Percentiles rank a stretch among this genome's conserved stretches.
These are phyloP conservation scores for Stegodyphus dumicola DNA, from an alignment of 1,140 invertebrate species.

Conservation along the genomic window DNA sequence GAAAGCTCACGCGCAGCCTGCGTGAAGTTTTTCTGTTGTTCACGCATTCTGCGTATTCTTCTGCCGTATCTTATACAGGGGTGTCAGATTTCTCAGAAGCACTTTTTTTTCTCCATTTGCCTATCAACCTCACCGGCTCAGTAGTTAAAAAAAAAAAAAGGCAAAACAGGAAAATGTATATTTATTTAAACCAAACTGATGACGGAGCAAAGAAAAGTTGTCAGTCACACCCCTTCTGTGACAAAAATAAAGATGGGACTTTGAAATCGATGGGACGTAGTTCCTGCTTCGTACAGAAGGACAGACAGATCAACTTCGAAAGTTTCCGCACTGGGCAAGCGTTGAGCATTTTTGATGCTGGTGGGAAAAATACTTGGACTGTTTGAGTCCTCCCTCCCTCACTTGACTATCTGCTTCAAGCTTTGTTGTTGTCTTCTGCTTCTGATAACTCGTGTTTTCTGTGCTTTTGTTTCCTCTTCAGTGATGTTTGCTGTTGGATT, in stretches of 20 bases:
- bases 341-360: background rate
- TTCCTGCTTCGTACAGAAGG: constrained; percentile 16
- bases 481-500: background rate
- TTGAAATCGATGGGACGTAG: constrained; percentile 41
- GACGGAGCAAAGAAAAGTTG: background rate
- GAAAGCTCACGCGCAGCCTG: constrained; percentile 14
- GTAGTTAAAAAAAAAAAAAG: background rate
- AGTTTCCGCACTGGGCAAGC: background rate
- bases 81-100: background rate
- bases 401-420: background rate
- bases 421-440: background rate
- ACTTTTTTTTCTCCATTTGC: background rate
- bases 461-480: background rate
- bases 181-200: constrained; percentile 22
- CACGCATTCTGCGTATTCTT: constrained; percentile 31
- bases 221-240: constrained; percentile 10
- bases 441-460: background rate
- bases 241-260: constrained; percentile 11
- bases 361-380: too few species aligned
- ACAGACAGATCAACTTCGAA: background rate
- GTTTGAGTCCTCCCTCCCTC: background rate
- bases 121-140: too few species aligned
- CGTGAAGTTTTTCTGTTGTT: background rate
- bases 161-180: constrained; percentile 23
- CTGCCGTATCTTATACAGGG: background rate